Evolutionary conservation across 2,888 invertebrate species (phyloP), one percentile per base, ranked within the genome.

Genomic region (Ypsolopha scabrella): DNA sequence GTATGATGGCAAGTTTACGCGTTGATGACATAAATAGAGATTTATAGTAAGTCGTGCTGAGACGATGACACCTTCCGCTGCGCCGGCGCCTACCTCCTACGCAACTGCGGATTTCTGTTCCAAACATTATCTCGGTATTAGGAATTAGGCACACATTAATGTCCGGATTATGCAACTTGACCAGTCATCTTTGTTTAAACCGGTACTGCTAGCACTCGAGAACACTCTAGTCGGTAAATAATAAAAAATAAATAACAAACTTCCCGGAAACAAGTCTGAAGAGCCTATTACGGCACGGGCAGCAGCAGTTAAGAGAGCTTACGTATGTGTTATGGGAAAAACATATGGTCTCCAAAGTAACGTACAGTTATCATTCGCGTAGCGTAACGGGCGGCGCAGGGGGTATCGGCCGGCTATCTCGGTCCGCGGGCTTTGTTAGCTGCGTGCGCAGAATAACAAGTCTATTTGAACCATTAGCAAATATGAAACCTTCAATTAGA

Each of bases 391-490:
- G 61, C 63, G 57, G 67, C 68, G 53, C 58, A 58, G 64, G 65
- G 64, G 68, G 72, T 65, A 75, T 76, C 76, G 68, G 64, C 55
- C 65, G 66, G 64, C 65, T 76, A 80, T 82, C 53, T 60, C 67
- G 65, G 67, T 64, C 62, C 4, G 24, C 60, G 70, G 65, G 73
- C 80, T 72, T 83, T 82, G 83, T 83, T 83, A 83, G 75, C 64
- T 72, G 62, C 83, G 82, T 77, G 83, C 65, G 56, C 65, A 58
- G 83, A 79, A 82, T 86, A 81, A 72, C 73, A 79, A 80, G 68
- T 77, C 70, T 64, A 74, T 74, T 64, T 13, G 60, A 63, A 64
- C 74, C 75, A 77, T 80, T 81, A 80, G 74, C 66, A 71, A 80
- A 81, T 82, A 75, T 79, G 72, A 75, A 73, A 75, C 65, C 63